These are phyloP conservation scores for Chrysolina americana DNA, from an alignment of 2,888 invertebrate genomes.

Conservation along the genomic window DNA sequence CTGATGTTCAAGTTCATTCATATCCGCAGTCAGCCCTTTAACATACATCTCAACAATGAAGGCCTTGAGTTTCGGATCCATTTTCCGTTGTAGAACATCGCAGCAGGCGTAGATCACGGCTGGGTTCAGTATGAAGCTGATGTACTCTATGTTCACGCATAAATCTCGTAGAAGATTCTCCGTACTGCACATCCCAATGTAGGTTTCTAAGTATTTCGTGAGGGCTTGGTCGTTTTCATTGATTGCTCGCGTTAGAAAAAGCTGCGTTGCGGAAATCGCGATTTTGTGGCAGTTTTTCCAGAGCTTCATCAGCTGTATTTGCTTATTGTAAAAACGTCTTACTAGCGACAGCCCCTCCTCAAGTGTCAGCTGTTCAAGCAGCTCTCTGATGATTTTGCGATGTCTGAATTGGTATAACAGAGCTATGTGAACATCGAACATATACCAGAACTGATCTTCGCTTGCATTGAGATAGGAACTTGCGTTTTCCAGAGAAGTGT, in stretches of 20 bases:
- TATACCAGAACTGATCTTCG: conserved; percentile 72
- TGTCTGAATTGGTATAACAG: conserved; percentile 73
- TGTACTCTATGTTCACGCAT: conserved; percentile 62
- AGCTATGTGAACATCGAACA: conserved; percentile 75
- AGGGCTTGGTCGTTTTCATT: conserved; percentile 9
- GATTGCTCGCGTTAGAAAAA: conserved; percentile 67
- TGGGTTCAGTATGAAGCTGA: conserved; percentile 73
- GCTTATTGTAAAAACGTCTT: conserved; percentile 68
- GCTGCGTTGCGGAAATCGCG: conserved; percentile 72
- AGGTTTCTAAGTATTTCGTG: conserved; percentile 32
- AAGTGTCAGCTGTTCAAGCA: conserved; percentile 72
- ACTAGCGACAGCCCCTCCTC: conserved; percentile 73
- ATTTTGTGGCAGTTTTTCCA: conserved; percentile 73
- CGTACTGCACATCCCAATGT: conserved; percentile 56
- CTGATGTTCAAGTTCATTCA: conserved; percentile 81
- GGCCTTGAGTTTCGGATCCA: conserved; percentile 70
- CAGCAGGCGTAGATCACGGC: conserved; percentile 80
- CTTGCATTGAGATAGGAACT: conserved; percentile 62
- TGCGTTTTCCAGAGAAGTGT: conserved; percentile 58
- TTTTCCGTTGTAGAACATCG: conserved; percentile 66
- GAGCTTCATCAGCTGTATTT: conserved; percentile 71
- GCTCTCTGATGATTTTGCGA: conserved; percentile 70
- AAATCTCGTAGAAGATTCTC: conserved; percentile 54
- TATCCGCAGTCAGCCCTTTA: conserved; percentile 80
- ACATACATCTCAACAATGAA: conserved; percentile 82